Evolutionary conservation across 2,113 vertebrate genomes (phyloP).

Genomic region (Actenoides lindsayi): DNA sequence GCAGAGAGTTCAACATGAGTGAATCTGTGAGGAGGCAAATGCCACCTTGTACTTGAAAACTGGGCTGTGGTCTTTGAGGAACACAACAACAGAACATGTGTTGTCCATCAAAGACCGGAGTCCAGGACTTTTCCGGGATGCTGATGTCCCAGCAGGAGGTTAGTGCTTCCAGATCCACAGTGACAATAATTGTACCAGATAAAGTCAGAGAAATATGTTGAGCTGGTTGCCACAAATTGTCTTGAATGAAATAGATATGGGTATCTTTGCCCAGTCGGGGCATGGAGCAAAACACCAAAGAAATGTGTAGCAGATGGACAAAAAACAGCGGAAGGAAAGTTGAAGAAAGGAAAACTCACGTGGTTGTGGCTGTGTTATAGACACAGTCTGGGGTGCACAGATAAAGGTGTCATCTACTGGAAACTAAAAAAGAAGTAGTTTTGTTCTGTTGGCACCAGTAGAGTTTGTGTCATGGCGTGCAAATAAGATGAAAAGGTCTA

Average conservation of each 20-base stretch:
- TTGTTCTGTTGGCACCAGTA: background rate
- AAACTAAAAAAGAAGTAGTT: background rate
- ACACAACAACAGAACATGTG: background rate
- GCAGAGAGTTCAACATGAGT: background rate
- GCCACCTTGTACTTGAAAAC: background rate
- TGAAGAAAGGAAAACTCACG: background rate
- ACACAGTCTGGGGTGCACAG: background rate
- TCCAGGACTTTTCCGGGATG: background rate
- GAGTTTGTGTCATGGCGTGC: background rate
- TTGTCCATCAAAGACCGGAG: background rate
- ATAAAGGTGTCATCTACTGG: background rate
- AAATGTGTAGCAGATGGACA: background rate
- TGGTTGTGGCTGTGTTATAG: background rate
- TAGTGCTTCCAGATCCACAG: background rate
- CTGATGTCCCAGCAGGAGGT: background rate
- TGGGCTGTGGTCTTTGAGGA: background rate
- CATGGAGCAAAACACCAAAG: background rate
- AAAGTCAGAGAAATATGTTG: background rate
- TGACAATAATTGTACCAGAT: background rate
- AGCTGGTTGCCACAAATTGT: background rate
- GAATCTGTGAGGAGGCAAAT: background rate
- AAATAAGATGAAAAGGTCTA: background rate
- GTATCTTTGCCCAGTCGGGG: background rate
- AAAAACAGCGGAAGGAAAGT: background rate
- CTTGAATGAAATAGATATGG: accelerated